Conservation (phyloP, 2,888 invertebrate genomes). For the Lasioglossum malachurum region DNA sequence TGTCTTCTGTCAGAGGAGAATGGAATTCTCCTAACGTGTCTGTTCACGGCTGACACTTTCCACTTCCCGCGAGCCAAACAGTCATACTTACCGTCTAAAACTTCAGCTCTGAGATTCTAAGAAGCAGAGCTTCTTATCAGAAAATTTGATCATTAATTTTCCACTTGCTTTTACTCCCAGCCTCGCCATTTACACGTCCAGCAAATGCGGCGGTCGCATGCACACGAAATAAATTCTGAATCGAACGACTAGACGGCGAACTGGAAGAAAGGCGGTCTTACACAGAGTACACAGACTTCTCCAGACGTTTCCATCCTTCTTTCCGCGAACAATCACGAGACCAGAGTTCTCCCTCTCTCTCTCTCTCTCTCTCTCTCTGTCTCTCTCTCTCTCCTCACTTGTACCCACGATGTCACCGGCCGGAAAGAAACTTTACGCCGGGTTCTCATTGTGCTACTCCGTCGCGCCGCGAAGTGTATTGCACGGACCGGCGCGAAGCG, state of each 20-base stretch:
- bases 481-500: slow-evolving; percentile 16
- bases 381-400: not conserved
- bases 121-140: too few species aligned
- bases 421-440: slow-evolving; percentile 17
- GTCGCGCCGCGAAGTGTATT: slow-evolving; percentile 31
- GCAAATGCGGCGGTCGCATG: not conserved
- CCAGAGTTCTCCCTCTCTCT: not conserved
- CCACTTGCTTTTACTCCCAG: not conserved
- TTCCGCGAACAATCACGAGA: not conserved
- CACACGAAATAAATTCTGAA: not conserved
- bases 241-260: not conserved
- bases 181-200: not conserved
- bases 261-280: not conserved
- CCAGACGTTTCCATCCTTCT: slow-evolving; percentile 4
- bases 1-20: too few species aligned
- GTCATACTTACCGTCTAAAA: not conserved
- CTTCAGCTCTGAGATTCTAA: not conserved
- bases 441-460: slow-evolving; percentile 31
- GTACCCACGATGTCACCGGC: not conserved
- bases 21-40: not conserved
- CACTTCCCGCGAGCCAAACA: not conserved
- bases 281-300: not conserved
- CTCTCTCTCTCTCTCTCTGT: too few species aligned
- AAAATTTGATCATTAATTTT: not conserved
- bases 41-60: not conserved